Evolutionary conservation across 2,113 vertebrate species (phyloP), one percentile per base, ranked within the genome.

Genomic region (Muntiacus reevesi): DNA sequence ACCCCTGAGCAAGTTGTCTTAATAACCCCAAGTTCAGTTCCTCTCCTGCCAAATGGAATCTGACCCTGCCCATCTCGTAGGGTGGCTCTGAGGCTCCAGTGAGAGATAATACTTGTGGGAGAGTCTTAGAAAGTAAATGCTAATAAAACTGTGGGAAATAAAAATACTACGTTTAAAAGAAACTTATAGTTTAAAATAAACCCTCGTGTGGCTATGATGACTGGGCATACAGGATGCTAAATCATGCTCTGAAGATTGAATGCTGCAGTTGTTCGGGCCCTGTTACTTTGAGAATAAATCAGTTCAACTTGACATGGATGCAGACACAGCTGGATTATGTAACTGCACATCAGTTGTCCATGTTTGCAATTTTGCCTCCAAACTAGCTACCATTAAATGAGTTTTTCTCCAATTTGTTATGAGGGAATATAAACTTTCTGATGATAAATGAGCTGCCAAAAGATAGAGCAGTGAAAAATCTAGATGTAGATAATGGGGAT

Each of bases 141-240:
- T 60, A 81, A 86, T n/a, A 55, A 36, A 81, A 89, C 84, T 33
- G 64, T 23, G 52, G n/a, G 23, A 83, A 55, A 59, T 21, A 47
- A 79, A 59, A 94, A 64, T 12, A 12, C 76, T 86, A 40, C 88
- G 33, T 76, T 89, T 96, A 87, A 91, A 94, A 96, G 52, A 91
- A 64, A 87, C 2, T 52, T 33, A 7, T 55, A 40, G 28, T 79
- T 94, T 95, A 88, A 82, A 89, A 67, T 15, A 59, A 89, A 43
- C 5, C n/a, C 27, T 79, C 64, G 25, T 23, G 9, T 27, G 36
- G 82, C 76, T 57, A 8, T 81, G 52, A 43, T 52, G 40, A 60
- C 12, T 57, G 78, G 30, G 30, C 28, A 28, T 8, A 11, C 83
- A 19, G 86, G 52, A 60, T 60, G 55, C 43, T 76, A 76, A 64